Conservation (phyloP, 2,888 invertebrate genomes). For the Aleiodes alternator region DNA sequence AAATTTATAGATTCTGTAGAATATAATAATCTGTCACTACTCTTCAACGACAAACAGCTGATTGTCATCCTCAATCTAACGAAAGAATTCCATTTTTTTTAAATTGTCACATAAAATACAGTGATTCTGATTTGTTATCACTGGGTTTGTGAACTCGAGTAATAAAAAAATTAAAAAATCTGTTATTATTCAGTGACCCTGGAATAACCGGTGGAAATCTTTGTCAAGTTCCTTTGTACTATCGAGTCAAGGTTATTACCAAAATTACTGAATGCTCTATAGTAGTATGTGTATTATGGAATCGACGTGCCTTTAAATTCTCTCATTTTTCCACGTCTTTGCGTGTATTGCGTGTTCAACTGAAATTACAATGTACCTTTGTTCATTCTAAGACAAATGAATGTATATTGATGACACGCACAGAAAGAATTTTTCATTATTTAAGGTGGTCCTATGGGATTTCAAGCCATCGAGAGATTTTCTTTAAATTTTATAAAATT, state of each 20-base stretch:
- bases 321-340: not conserved
- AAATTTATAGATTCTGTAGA: too few species aligned
- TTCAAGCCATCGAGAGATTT: too few species aligned
- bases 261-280: slow-evolving; percentile 1
- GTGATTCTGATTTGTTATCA: not conserved
- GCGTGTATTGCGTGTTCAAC: not conserved
- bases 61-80: too few species aligned
- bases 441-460: too few species aligned
- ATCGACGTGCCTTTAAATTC: slow-evolving; percentile 5
- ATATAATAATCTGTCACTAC: too few species aligned
- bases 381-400: too few species aligned
- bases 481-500: too few species aligned
- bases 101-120: not conserved
- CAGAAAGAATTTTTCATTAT: too few species aligned
- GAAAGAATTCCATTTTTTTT: not conserved
- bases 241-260: slow-evolving; percentile 15
- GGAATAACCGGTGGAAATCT: slow-evolving; percentile 4
- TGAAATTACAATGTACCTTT: not conserved
- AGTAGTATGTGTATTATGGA: not conserved
- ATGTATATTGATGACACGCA: slow-evolving; percentile 12
- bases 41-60: too few species aligned
- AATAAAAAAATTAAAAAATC: not conserved
- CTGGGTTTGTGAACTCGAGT: slow-evolving; percentile 1
- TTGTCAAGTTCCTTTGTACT: slow-evolving; percentile 15
- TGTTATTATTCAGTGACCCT: slow-evolving; percentile 1